Evolutionary conservation across 1,140 invertebrate species (phyloP).

Genomic region (Aphaenogaster rudis): DNA sequence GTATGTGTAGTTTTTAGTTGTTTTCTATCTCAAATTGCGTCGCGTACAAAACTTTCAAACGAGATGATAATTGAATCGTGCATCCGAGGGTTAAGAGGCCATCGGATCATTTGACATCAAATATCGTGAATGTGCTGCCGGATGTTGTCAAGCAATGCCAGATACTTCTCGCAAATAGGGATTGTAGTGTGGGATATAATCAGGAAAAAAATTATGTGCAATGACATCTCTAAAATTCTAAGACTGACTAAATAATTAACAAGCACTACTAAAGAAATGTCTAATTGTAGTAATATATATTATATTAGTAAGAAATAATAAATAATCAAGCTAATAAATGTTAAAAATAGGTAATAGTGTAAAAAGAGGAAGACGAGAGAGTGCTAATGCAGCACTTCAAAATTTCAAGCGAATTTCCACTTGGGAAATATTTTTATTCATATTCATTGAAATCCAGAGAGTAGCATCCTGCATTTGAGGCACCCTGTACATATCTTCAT

Average conservation of each 20-base stretch:
- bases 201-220: not conserved
- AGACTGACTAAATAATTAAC: not conserved
- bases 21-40: conserved; percentile 9
- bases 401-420: not conserved
- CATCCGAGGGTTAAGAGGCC: conserved; percentile 13
- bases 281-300: not conserved
- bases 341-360: not conserved
- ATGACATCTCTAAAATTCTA: conserved; percentile 1
- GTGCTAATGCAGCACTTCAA: not conserved
- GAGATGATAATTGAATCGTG: conserved; percentile 16
- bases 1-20: not conserved
- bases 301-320: not conserved
- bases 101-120: conserved; percentile 23
- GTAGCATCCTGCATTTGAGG: not conserved
- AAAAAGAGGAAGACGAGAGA: not conserved
- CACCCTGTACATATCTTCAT: not conserved
- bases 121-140: not conserved
- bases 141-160: not conserved
- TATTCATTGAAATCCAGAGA: not conserved
- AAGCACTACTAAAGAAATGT: not conserved
- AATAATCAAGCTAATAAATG: not conserved
- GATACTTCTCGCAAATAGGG: not conserved
- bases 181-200: not conserved
- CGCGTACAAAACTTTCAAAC: not conserved
- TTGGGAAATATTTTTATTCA: not conserved